Base-by-base conservation (phyloP, 1,140 invertebrate genomes). In the Tachypleus tridentatus region DNA sequence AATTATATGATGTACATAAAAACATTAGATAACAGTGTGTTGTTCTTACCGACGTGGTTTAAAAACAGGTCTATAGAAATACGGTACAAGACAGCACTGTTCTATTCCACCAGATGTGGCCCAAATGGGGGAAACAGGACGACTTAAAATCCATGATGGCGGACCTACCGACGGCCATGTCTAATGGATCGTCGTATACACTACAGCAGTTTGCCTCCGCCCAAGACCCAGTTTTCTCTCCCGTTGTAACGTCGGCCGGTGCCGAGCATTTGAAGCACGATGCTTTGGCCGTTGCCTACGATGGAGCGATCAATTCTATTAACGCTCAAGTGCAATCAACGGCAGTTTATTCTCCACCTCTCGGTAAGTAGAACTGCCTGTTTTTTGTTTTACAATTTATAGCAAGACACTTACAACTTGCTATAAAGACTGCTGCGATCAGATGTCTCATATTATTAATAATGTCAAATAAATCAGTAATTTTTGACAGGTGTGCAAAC, bases 61-160 rank as follows among this genome's bases (percentile, higher is more conserved):
- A 29, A 29, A 29, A 29, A 29, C 29, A 29, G 29, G 29, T 29
- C 29, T 29, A 29, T 29, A 29, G 29, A 29, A 29, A 29, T 29
- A 29, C 29, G 29, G 29, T 29, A 29, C 29, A 29, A 29, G 29
- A 29, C 29, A 29, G 29, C 29, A 29, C 29, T 29, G 29, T 54
- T 54, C 53, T n/a, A 54, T 54, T 54, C n/a, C n/a, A 54, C 7
- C 53, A 54, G n/a, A 54, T 54, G 53, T 54, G 53, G 53, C 7
- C 53, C n/a, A 54, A 54, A 54, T 54, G 53, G 53, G 7, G 7
- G 53, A 54, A 54, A 54, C 53, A 54, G n/a, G 53, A 54, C n/a
- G 53, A 54, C 53, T n/a, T 54, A 7, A 54, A 54, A 54, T 54
- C 53, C n/a, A 54, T 54, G 53, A n/a, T 54, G 7, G 53, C n/a